These are phyloP conservation scores for Pampusana beccarii DNA, from an alignment of 2,113 vertebrate genomes.

Conservation along the genomic window DNA sequence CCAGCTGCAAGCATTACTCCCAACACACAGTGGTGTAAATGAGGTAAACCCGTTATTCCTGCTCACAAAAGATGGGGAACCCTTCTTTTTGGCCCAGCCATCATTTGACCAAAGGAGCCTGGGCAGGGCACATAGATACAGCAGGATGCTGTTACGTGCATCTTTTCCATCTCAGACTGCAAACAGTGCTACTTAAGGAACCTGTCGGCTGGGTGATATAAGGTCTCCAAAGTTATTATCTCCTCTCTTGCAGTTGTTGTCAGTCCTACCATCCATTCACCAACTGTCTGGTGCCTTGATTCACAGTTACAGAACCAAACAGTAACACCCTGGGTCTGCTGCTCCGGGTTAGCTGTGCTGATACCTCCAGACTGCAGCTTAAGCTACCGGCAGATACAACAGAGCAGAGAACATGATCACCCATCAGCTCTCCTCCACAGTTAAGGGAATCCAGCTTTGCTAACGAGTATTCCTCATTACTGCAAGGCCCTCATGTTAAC, in stretches of 20 bases:
- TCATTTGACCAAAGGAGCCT: neutral
- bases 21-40: neutral
- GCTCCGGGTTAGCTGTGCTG: neutral
- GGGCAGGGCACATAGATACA: neutral
- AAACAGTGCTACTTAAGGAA: neutral
- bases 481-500: neutral
- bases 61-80: neutral
- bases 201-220: neutral
- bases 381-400: neutral
- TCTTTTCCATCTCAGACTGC: neutral
- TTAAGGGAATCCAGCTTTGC: neutral
- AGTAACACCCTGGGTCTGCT: neutral
- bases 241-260: neutral
- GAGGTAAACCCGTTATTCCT: neutral
- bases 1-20: neutral
- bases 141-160: neutral
- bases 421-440: neutral
- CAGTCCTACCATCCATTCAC: neutral
- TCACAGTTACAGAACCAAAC: neutral
- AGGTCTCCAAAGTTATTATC: neutral
- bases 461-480: rapidly evolving
- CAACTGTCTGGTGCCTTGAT: neutral
- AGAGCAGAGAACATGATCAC: neutral
- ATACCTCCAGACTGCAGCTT: neutral
- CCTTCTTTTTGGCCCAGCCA: neutral